phyloP scores from a whole-genome alignment of 2,797 vertebrate genomes.

The Harpagifer antarcticus region DNA sequence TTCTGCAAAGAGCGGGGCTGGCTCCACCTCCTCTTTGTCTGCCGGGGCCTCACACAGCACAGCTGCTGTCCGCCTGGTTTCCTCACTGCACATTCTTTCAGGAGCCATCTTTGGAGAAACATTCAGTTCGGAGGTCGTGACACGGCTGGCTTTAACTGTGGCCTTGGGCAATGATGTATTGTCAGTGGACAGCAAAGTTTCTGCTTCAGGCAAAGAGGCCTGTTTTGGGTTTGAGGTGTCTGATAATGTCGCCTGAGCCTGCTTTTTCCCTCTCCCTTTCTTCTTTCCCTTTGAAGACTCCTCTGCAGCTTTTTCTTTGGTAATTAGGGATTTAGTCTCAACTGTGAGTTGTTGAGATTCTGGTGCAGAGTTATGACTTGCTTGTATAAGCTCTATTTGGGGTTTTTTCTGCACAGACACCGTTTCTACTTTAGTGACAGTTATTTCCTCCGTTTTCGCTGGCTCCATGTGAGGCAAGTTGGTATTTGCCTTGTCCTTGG shows the following conservation, averaged over 20 bases:
- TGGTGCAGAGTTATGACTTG: slow-evolving; percentile 36
- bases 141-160: slow-evolving; percentile 45
- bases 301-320: slow-evolving; percentile 46
- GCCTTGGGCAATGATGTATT: slow-evolving; percentile 49
- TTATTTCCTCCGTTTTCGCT: slow-evolving; percentile 49
- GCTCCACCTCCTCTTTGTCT: slow-evolving; percentile 86
- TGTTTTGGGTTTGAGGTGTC: slow-evolving; percentile 55
- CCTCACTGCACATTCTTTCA: slow-evolving; percentile 79
- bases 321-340: slow-evolving; percentile 48
- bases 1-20: slow-evolving; percentile 68
- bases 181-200: slow-evolving; percentile 48
- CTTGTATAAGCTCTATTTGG: slow-evolving; percentile 42
- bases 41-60: slow-evolving; percentile 80
- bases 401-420: slow-evolving; percentile 58
- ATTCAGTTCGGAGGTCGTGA: slow-evolving; percentile 52
- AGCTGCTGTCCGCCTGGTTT: slow-evolving; percentile 82
- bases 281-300: slow-evolving; percentile 72
- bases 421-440: slow-evolving; percentile 63
- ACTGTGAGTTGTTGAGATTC: slow-evolving; percentile 44
- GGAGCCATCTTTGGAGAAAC: slow-evolving; percentile 71
- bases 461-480: slow-evolving; percentile 35
- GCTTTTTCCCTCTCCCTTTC: slow-evolving; percentile 78
- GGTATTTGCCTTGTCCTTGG: slow-evolving; percentile 23
- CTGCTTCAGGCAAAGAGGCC: slow-evolving; percentile 47
- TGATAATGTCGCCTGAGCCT: slow-evolving; percentile 43